Evolutionary conservation across 2,888 invertebrate genomes (phyloP).

Genomic region (Philonicus albiceps): DNA sequence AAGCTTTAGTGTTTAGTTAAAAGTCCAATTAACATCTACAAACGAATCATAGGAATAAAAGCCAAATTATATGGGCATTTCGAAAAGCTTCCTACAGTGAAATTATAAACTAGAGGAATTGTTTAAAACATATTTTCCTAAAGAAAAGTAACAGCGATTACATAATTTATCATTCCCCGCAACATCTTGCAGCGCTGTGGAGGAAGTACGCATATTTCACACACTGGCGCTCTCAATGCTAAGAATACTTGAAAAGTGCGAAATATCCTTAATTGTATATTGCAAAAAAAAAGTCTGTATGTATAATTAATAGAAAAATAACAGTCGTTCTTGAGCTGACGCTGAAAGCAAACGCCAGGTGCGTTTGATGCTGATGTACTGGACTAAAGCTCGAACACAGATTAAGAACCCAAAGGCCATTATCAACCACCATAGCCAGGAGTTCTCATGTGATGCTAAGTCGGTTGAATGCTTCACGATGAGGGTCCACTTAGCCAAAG

Average conservation of each 20-base stretch:
- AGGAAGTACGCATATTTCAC: not conserved
- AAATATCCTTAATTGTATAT: slow-evolving; percentile 23
- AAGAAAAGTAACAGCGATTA: not conserved
- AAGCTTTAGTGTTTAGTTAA: not conserved
- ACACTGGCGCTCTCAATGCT: not conserved
- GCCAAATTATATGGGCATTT: not conserved
- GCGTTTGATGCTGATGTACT: slow-evolving; percentile 87
- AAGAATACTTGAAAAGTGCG: slow-evolving; percentile 26
- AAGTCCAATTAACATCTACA: not conserved
- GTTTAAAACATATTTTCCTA: not conserved
- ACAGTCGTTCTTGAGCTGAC: slow-evolving; percentile 84
- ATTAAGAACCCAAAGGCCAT: slow-evolving; percentile 90
- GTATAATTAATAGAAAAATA: slow-evolving; percentile 79
- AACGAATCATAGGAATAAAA: not conserved
- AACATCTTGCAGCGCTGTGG: not conserved
- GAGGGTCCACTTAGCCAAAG: slow-evolving; percentile 93
- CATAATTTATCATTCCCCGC: not conserved
- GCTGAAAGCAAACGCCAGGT: slow-evolving; percentile 88
- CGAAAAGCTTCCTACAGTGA: not conserved
- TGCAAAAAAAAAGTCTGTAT: not conserved
- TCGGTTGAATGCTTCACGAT: slow-evolving; percentile 92
- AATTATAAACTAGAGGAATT: not conserved
- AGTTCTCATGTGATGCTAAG: slow-evolving; percentile 84
- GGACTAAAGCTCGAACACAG: slow-evolving; percentile 85
- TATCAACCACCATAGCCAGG: slow-evolving; percentile 92